Evolutionary conservation across 2,113 vertebrate species (phyloP), one percentile per base, ranked within the genome.

Genomic region (Tursiops truncatus): DNA sequence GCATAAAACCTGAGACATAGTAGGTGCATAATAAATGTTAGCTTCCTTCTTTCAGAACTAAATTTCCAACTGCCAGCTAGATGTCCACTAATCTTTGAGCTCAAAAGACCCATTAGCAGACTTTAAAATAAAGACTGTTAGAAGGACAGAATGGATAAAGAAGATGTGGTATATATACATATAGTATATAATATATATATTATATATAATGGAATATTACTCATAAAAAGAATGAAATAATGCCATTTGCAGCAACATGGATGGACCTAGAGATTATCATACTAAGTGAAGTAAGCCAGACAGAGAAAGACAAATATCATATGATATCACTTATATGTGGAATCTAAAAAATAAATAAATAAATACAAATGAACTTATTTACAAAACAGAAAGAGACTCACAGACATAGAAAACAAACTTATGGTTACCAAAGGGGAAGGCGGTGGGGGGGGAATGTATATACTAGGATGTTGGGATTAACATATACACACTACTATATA

Each of bases 31-130:
- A 56, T 84, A 84, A 67, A 58, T 23, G 44, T 36, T 36, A 74
- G 25, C 33, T 94, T 92, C 25, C 44, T 91, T 88, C 63, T 74
- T 71, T 88, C 50, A 73, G 41, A 94, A 94, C 26, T 93, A 18
- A 88, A 79, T 93, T 47, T 68, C 62, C 79, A 92, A 5, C 31
- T 18, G n/a, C 68, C 63, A 74, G 62, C 13, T 56, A 62, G 38
- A 67, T 50, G 50, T 20, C 36, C n/a, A 53, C 63, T 67, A 26
- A 87, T 31, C 10, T 28, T 20, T 50, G 62, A 82, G 41, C 70
- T 65, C 47, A 53, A 14, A 47, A 74, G 84, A 73, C 62, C 18
- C 44, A 18, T 26, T 2, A 53, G 33, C 8, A 33, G 44, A 47
- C 44, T 76, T 76, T 76, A 76, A 76, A 76, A 76, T 31, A 76